A percentile compares a stretch with the other conserved stretches of the same genome.
Conservation (phyloP, 2,888 invertebrate species). For the Drosophila nr. fundita region DNA sequence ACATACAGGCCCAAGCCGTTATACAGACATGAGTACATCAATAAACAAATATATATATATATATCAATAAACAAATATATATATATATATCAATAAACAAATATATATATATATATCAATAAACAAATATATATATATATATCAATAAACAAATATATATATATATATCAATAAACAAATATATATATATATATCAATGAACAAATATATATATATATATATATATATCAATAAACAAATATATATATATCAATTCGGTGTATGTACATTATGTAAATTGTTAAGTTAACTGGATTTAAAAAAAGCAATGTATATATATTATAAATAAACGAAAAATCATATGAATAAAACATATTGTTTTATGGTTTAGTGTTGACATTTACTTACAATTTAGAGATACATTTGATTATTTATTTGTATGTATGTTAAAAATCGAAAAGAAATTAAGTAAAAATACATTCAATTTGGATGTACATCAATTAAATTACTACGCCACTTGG, state of each 20-base stretch:
- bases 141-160: too few relatives aligned
- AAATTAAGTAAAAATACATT: conserved; percentile 57
- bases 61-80: too few relatives aligned
- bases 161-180: conserved; percentile 18
- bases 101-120: conserved; percentile 1
- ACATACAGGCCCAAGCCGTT: background rate
- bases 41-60: conserved; percentile 11
- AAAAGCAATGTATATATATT: conserved; percentile 29
- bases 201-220: background rate
- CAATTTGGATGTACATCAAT: conserved; percentile 53
- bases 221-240: conserved; percentile 15
- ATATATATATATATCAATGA: too few relatives aligned
- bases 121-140: too few relatives aligned
- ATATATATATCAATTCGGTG: conserved; percentile 17
- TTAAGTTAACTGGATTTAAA: conserved; percentile 51
- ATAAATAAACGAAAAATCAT: conserved; percentile 45
- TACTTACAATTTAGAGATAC: conserved; percentile 58
- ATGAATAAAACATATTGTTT: conserved; percentile 43
- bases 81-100: too few relatives aligned
- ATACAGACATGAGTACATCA: background rate
- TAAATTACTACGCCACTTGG: conserved; percentile 56
- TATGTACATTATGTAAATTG: conserved; percentile 39
- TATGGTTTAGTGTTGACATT: conserved; percentile 54
- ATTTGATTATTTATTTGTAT: conserved; percentile 48
- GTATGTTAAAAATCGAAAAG: conserved; percentile 43